A percentile compares a stretch with the other conserved stretches of the same genome.
These are phyloP conservation scores for Watersipora subatra DNA, from an alignment of 1,140 invertebrate genomes.

Conservation along the genomic window DNA sequence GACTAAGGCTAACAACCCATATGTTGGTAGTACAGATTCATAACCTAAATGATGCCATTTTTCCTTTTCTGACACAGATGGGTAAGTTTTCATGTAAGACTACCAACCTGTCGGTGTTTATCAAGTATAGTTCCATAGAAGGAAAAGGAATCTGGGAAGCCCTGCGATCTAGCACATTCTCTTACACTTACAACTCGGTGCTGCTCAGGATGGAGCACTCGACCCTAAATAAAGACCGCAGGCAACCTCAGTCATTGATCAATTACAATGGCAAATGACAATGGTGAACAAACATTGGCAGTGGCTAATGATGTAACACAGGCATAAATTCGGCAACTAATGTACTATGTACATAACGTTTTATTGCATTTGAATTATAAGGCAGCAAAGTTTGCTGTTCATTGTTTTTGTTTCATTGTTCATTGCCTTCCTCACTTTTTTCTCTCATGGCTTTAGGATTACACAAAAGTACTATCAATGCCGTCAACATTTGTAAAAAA, in stretches of 20 bases:
- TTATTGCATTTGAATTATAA: too few species aligned
- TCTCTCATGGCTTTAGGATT: too few species aligned
- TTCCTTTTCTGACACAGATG: too few species aligned
- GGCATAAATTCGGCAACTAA: neutral
- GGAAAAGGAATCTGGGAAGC: constrained; percentile 63
- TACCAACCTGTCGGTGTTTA: constrained; percentile 61
- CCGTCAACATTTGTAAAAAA: too few species aligned
- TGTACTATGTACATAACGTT: neutral
- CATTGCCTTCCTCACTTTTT: too few species aligned
- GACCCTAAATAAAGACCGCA: constrained; percentile 40
- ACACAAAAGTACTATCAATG: too few species aligned
- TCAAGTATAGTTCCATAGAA: constrained; percentile 64
- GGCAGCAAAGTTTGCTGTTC: too few species aligned
- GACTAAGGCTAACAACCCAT: neutral
- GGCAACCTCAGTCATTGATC: neutral
- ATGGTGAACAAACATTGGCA: neutral
- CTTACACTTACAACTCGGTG: constrained; percentile 66
- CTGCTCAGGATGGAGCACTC: constrained; percentile 68
- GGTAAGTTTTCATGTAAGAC: constrained; percentile 7
- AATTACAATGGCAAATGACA: neutral
- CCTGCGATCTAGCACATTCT: constrained; percentile 74
- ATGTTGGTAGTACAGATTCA: neutral
- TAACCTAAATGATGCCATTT: too few species aligned
- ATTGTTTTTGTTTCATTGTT: too few species aligned
- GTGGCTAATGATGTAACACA: neutral